A percentile compares a stretch with the other conserved stretches of the same genome.
Conservation (phyloP, 1,140 invertebrate species). For the Drosophila fuyamai region DNA sequence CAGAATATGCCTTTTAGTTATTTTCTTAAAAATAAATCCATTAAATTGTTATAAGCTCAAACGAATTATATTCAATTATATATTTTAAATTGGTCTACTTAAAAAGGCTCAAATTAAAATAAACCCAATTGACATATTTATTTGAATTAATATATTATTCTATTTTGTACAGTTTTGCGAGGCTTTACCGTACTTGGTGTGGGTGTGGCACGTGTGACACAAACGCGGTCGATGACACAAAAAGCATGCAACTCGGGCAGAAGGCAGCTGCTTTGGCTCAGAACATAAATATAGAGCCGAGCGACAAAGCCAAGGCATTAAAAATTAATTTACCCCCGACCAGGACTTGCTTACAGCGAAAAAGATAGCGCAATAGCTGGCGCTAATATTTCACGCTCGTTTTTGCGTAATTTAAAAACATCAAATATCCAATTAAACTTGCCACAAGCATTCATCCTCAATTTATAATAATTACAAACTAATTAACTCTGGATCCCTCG, state of each 20-base stretch:
- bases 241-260: slow-evolving; percentile 35
- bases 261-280: slow-evolving; percentile 59
- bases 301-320: slow-evolving; percentile 73
- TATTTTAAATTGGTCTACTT: no score
- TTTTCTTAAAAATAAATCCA: no score
- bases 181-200: slow-evolving; percentile 14
- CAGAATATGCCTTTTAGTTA: no score
- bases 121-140: no score
- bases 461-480: slow-evolving; percentile 84
- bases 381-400: slow-evolving; percentile 70
- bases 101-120: no score
- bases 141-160: background rate
- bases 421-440: slow-evolving; percentile 84
- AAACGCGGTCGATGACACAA: slow-evolving; percentile 67
- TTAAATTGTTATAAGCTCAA: no score
- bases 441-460: slow-evolving; percentile 83
- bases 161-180: no score
- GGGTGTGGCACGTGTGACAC: slow-evolving; percentile 76
- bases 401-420: slow-evolving; percentile 77
- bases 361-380: background rate
- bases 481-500: slow-evolving; percentile 78
- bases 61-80: no score
- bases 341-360: slow-evolving; percentile 54
- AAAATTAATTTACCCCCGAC: slow-evolving; percentile 76
- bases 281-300: slow-evolving; percentile 66